Base-by-base conservation (phyloP, 2,113 vertebrate species). In the Beaufortia kweichowensis region DNA sequence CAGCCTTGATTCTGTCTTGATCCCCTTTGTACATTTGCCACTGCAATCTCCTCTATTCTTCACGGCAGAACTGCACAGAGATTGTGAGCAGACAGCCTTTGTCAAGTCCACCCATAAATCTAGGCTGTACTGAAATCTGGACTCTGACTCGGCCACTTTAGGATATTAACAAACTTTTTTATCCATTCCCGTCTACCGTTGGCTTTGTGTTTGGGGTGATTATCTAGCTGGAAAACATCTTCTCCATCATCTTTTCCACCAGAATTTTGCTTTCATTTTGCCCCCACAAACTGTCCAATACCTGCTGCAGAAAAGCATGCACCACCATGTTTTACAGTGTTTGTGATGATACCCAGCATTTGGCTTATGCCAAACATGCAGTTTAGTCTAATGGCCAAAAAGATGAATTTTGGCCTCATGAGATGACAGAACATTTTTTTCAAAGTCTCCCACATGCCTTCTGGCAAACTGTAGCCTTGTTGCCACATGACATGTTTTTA, bases 401-500 rank as follows among this genome's bases (percentile, higher is more conserved):
- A 46, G 43, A 0, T 6, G 43, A 46, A 15, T 46, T 46, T 17
- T 46, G 43, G 43, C 43, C 43, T 17, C 43, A 46, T 17, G 43
- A 46, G 43, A 46, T 17, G 43, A 46, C 12, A 46, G 12, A 14
- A 46, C 14, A 4, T 17, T 46, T 46, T 46, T n/a, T 62, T 28
- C 31, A 2, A 23, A 66, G 19, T 33, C 28, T 66, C 64, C 64
- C 64, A 50, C 43, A 50, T 21, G 65, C 46, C 29, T 33, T 31
- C 43, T 46, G 43, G 15, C 14, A 46, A 46, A 46, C 43, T 46
- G 12, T 17, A 29, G 43, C 19, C 17, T 5, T 21, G 26, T 21
- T 68, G 29, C 50, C 65, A 33, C 19, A 19, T 67, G 65, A 50
- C 43, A 21, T 48, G 24, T n/a, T 67, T 26, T 67, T 67, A 67